Evolutionary conservation across 2,888 invertebrate genomes (phyloP).

Genomic region (Heliconius charithonia): DNA sequence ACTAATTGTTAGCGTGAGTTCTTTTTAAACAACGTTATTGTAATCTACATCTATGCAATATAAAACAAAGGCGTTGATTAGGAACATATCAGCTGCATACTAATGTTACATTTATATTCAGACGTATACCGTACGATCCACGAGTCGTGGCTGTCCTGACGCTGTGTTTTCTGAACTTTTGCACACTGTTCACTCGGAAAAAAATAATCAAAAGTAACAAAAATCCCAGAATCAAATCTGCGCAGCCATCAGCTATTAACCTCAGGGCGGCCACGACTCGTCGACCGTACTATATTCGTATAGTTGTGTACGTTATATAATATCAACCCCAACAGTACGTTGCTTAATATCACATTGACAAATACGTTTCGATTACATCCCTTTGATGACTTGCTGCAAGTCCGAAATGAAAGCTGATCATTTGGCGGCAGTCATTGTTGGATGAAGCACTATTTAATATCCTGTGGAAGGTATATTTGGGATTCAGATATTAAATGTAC

Average conservation of each 20-base stretch:
- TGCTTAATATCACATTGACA: constrained; percentile 32
- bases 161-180: neutral
- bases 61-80: constrained; percentile 24
- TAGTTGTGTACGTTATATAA: constrained; percentile 1
- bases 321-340: neutral
- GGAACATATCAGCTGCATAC: constrained; percentile 5
- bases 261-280: neutral
- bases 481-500: neutral
- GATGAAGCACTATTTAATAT: constrained; percentile 18
- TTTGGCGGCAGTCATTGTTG: constrained; percentile 19
- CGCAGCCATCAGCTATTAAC: neutral
- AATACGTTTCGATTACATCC: constrained; percentile 34
- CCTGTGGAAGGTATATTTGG: constrained; percentile 11
- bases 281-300: neutral
- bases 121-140: neutral
- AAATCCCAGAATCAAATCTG: neutral
- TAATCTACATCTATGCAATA: neutral
- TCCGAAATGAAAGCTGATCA: constrained; percentile 19
- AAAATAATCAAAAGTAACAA: neutral
- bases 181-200: too few relatives aligned
- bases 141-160: neutral
- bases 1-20: neutral
- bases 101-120: constrained; percentile 24
- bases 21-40: neutral
- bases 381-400: constrained; percentile 25